Percentiles rank a stretch among this genome's conserved stretches.
Conservation (phyloP, 2,113 vertebrate species). For the Leptocoma aspasia region DNA sequence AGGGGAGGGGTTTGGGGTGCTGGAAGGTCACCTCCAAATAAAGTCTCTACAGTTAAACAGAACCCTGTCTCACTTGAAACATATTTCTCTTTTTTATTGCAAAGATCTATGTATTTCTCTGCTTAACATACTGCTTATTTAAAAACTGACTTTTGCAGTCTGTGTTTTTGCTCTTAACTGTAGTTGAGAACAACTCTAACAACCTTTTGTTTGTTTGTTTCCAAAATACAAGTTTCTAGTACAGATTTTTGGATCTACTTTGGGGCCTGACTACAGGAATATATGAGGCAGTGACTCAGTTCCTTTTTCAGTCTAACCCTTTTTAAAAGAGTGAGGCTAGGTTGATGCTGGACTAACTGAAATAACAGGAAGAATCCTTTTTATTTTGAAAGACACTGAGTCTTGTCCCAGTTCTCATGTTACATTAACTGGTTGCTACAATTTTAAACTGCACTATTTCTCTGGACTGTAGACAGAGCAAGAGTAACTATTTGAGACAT, state of each 20-base stretch:
- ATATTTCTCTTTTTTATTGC: not conserved
- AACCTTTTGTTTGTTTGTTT: not conserved
- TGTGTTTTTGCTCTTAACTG: not conserved
- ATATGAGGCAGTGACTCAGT: not conserved
- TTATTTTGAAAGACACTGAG: not conserved
- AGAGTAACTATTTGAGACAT: not conserved
- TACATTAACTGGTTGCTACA: not conserved
- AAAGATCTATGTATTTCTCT: not conserved
- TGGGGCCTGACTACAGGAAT: not conserved
- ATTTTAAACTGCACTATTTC: not conserved
- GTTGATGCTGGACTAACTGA: not conserved
- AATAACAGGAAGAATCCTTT: not conserved
- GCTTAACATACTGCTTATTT: not conserved
- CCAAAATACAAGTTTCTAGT: not conserved
- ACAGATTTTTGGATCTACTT: not conserved
- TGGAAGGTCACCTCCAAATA: not conserved
- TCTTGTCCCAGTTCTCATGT: not conserved
- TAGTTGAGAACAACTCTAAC: not conserved
- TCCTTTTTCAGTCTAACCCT: not conserved
- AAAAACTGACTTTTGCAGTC: not conserved
- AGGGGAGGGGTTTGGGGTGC: not conserved
- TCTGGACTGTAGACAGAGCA: not conserved
- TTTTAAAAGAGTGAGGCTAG: not conserved
- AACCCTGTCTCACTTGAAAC: not conserved
- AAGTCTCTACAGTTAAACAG: not conserved